These are phyloP conservation scores for Abscondita cerata DNA, from an alignment of 2,888 invertebrate genomes.

Conservation along the genomic window DNA sequence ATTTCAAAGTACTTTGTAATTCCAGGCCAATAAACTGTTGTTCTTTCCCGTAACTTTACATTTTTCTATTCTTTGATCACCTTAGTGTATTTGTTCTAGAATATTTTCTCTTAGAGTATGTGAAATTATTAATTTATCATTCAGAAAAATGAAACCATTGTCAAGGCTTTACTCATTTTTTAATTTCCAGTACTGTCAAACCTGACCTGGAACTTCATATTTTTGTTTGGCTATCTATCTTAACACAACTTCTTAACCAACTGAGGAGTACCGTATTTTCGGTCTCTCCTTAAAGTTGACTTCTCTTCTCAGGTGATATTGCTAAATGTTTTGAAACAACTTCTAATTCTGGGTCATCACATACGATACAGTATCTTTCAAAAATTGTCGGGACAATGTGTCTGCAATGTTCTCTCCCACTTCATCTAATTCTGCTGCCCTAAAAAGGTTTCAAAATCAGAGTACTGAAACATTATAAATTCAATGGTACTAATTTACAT, in stretches of 20 bases:
- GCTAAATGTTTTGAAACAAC: neutral
- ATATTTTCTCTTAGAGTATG: neutral
- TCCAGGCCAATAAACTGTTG: neutral
- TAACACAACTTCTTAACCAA: neutral
- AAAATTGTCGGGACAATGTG: constrained; percentile 22
- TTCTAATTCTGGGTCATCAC: neutral
- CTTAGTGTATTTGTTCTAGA: neutral
- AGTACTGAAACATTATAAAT: too few species aligned
- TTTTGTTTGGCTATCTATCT: neutral
- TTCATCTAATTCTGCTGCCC: too few species aligned
- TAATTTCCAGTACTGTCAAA: neutral
- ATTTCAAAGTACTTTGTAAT: neutral
- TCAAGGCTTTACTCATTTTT: neutral
- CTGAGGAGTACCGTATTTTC: neutral
- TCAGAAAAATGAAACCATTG: neutral
- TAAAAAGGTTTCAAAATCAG: too few species aligned
- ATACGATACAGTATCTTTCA: neutral
- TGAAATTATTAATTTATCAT: neutral
- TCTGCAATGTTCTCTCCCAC: constrained; percentile 34
- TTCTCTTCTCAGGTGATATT: neutral
- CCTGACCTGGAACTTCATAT: neutral
- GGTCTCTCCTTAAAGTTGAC: neutral
- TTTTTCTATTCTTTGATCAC: neutral
- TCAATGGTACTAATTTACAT: too few species aligned
- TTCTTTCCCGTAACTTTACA: neutral